Conservation (phyloP, 2,113 vertebrate species). For the Noturus placidus region DNA sequence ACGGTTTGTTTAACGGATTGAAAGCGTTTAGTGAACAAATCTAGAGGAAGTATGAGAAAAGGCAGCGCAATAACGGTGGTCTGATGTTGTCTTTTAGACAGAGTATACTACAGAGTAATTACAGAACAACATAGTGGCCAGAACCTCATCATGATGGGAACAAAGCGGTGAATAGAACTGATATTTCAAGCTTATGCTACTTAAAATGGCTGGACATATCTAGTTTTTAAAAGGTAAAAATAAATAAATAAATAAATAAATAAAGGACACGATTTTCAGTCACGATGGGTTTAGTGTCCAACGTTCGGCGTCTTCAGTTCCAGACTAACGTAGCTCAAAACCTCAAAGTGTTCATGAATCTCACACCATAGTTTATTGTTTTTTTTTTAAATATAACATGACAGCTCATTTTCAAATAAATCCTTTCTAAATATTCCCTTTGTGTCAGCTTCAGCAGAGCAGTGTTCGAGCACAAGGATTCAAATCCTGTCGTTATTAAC, state of each 20-base stretch:
- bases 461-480: not conserved
- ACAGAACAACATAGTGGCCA: not conserved
- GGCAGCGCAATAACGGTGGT: not conserved
- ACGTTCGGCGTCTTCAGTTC: no score
- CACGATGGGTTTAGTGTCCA: no score
- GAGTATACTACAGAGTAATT: not conserved
- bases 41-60: constrained; percentile 13
- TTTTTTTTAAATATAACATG: no score
- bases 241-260: no score
- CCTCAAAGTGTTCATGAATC: no score
- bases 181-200: not conserved
- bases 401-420: not conserved
- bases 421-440: no score
- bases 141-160: not conserved
- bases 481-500: not conserved
- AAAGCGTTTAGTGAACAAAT: constrained; percentile 3
- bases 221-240: no score
- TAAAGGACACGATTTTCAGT: no score
- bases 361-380: no score
- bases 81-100: not conserved
- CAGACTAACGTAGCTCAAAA: no score
- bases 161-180: not conserved
- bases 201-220: not conserved
- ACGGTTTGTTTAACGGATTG: not conserved
- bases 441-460: not conserved